Conservation (phyloP, 2,797 vertebrate genomes). For the Sebastes iracundus region DNA sequence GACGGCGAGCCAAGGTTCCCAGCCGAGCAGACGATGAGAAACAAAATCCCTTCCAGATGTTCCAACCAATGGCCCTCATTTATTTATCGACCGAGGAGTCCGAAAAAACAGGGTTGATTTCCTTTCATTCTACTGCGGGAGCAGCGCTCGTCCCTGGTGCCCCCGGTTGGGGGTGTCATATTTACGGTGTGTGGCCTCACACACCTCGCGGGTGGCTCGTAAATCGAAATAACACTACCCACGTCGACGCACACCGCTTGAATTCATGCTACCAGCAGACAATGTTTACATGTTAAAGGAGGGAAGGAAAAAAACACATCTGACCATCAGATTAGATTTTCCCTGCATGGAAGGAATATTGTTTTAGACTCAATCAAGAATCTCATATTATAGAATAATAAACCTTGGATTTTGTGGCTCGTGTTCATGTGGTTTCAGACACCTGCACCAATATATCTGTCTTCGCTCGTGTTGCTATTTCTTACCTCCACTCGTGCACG, state of each 20-base stretch:
- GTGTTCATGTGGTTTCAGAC: slow-evolving; percentile 1
- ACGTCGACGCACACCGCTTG: not conserved
- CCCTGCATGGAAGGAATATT: slow-evolving; percentile 19
- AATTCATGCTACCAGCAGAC: slow-evolving; percentile 2
- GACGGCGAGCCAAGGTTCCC: slow-evolving; percentile 61
- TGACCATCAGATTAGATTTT: slow-evolving; percentile 3
- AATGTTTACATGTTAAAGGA: slow-evolving; percentile 27
- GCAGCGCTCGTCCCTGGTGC: slow-evolving; percentile 22
- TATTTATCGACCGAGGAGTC: slow-evolving; percentile 40
- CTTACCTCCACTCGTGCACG: not conserved
- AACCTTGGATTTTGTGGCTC: not conserved
- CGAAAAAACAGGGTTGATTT: slow-evolving; percentile 43
- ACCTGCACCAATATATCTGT: slow-evolving; percentile 1
- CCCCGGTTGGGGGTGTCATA: slow-evolving; percentile 33
- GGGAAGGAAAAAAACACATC: slow-evolving; percentile 5
- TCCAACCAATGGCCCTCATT: slow-evolving; percentile 32
- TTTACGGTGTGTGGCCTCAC: slow-evolving; percentile 2
- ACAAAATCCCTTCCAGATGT: slow-evolving; percentile 80
- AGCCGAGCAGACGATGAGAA: slow-evolving; percentile 72
- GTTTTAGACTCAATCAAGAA: slow-evolving; percentile 13
- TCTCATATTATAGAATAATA: slow-evolving; percentile 30
- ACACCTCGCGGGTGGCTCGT: not conserved
- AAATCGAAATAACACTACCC: slow-evolving; percentile 43
- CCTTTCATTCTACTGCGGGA: slow-evolving; percentile 42
- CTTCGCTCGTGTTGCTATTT: slow-evolving; percentile 12